Conservation (phyloP, 1,140 invertebrate species). For the Zaprionus nigranus region DNA sequence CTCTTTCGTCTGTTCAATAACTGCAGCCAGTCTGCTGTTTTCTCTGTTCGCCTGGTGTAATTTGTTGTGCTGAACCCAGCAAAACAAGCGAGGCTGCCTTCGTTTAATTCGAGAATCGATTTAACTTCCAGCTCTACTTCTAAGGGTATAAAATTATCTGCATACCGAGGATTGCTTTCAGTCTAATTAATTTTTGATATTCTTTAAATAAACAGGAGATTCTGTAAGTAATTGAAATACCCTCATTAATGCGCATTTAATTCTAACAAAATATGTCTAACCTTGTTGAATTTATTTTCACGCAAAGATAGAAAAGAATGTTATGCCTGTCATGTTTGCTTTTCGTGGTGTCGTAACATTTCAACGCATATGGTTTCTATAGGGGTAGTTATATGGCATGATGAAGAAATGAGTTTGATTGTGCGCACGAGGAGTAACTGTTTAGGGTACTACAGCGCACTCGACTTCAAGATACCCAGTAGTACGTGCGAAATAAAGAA, state of each 20-base stretch:
- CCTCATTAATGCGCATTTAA: background rate
- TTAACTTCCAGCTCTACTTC: too few species aligned
- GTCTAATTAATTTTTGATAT: too few species aligned
- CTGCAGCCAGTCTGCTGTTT: too few species aligned
- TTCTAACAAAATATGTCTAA: background rate
- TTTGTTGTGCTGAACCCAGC: too few species aligned
- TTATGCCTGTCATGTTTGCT: background rate
- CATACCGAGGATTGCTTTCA: too few species aligned
- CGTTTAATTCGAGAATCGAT: too few species aligned
- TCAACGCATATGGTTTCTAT: slow-evolving; percentile 34
- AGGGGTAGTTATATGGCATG: slow-evolving; percentile 25
- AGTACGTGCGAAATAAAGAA: background rate
- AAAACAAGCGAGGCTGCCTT: too few species aligned
- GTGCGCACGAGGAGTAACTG: background rate
- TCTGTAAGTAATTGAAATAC: background rate
- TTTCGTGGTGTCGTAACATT: slow-evolving; percentile 11
- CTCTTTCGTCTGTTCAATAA: too few species aligned
- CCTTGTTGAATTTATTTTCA: slow-evolving; percentile 23
- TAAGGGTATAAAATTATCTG: too few species aligned
- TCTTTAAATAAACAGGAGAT: too few species aligned
- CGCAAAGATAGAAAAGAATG: slow-evolving; percentile 28
- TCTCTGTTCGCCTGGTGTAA: too few species aligned
- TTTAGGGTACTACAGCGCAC: background rate
- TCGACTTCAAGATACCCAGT: background rate
- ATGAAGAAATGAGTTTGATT: background rate